Evolutionary conservation across 2,888 invertebrate species (phyloP), one percentile per base, ranked within the genome.

Genomic region (Panopea generosa): DNA sequence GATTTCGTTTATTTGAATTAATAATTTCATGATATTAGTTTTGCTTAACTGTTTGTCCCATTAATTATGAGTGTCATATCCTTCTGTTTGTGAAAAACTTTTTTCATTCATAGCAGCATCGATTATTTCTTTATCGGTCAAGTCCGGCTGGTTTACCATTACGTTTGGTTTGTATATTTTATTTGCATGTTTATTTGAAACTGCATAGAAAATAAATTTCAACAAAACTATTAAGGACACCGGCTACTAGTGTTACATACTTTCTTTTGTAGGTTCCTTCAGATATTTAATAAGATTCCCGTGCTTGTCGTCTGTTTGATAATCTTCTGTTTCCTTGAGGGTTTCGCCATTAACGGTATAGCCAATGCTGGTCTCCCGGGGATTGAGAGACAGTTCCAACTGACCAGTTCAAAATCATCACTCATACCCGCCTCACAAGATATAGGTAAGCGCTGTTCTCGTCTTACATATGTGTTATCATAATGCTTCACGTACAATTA

Each of bases 261-360:
- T 22, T 63, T 33, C 20, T 26, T 27, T 71, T 68, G 4, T 67
- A 86, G 86, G 26, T 84, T 68, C 38, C 52, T 85, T 2, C 85
- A 84, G 40, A 43, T 33, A 2, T 27, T 85, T 22, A 85, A 83
- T 80, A 77, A 70, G 29, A 70, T 85, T 53, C 61, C 72, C 49
- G 40, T 82, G 11, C 81, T 86, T 38, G 82, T 84, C 14, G 11
- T 84, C n/a, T 84, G 78, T 62, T 65, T 74, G 6, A 62, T 84
- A 26, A 47, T 87, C 45, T 66, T 85, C 55, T 84, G 84, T 75
- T 83, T 87, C 43, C 53, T 84, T 18, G 87, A 87, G 49, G 86
- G 87, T 0, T 86, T 79, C 49, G 84, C 85, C 2, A 84, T 87
- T 33, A 87, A 87, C 56, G 87, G 87, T 6, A 80, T 87, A 29